A percentile compares a stretch with the other conserved stretches of the same genome.
Evolutionary conservation across 2,888 invertebrate species (phyloP).

Genomic region (Rapana venosa): DNA sequence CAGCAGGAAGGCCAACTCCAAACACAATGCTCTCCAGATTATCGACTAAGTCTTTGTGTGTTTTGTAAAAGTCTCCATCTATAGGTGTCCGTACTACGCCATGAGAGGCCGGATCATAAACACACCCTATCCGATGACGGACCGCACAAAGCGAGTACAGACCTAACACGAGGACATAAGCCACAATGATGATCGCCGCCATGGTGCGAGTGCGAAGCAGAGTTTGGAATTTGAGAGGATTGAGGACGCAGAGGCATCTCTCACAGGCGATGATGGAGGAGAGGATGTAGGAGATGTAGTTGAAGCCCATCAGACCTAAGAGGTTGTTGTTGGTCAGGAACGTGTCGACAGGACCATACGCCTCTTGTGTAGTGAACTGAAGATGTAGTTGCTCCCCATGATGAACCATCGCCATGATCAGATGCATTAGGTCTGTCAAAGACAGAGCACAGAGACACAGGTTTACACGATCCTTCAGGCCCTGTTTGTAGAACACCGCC

Average conservation of each 20-base stretch:
- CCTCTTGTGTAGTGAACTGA: not conserved
- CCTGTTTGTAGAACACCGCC: constrained; percentile 11
- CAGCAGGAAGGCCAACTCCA: not conserved
- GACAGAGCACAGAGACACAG: constrained; percentile 10
- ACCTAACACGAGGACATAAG: not conserved
- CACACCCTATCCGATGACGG: not conserved
- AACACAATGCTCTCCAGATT: not conserved
- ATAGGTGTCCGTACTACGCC: not conserved
- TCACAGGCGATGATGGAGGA: not conserved
- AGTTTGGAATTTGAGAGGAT: not conserved
- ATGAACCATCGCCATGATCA: not conserved
- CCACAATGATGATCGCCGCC: not conserved
- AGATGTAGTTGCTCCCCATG: not conserved
- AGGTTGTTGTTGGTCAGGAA: not conserved
- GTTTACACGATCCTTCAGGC: not conserved
- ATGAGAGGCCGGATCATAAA: not conserved
- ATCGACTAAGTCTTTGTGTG: not conserved
- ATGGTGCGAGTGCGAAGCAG: not conserved
- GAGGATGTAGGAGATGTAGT: not conserved
- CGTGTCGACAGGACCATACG: not conserved
- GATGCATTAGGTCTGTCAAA: not conserved
- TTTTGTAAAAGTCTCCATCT: not conserved
- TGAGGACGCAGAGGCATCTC: not conserved
- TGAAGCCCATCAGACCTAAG: not conserved
- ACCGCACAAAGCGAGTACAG: not conserved